A percentile compares a stretch with the other conserved stretches of the same genome.
phyloP scores from a whole-genome alignment of 2,113 vertebrate genomes.

The Cygnus buccinator region DNA sequence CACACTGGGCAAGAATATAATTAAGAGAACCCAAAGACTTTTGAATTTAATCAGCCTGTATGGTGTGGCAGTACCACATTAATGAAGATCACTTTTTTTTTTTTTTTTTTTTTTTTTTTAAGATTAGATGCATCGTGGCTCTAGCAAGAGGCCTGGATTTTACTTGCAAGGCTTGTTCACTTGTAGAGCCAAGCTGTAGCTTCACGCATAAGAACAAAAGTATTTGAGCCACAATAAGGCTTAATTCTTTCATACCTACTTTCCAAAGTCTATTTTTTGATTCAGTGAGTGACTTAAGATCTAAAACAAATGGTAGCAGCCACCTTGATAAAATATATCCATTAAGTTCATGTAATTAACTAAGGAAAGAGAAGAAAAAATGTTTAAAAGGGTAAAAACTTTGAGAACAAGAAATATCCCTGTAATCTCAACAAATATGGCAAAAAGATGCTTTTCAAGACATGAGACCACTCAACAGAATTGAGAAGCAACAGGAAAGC shows the following conservation, averaged over 20 bases:
- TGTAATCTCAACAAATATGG: background rate
- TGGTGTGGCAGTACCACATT: background rate
- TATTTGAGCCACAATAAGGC: background rate
- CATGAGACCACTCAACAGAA: background rate
- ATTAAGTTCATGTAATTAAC: background rate
- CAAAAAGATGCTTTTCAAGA: background rate
- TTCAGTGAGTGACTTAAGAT: background rate
- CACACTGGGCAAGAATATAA: background rate
- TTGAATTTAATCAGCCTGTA: background rate
- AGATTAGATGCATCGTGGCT: background rate
- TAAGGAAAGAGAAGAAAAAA: background rate
- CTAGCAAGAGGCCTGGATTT: background rate
- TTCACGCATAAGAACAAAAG: background rate
- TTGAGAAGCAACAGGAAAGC: background rate
- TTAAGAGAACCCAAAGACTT: background rate
- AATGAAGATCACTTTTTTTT: fast-evolving
- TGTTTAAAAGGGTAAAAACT: background rate
- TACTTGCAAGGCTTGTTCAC: background rate
- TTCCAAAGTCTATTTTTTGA: background rate
- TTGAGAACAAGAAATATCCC: background rate
- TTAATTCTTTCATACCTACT: background rate
- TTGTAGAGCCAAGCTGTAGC: background rate
- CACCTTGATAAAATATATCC: background rate
- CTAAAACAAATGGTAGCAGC: background rate
- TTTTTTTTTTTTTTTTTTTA: fast-evolving